Conservation (phyloP, 2,888 invertebrate species). For the Lasioglossum lativentre region DNA sequence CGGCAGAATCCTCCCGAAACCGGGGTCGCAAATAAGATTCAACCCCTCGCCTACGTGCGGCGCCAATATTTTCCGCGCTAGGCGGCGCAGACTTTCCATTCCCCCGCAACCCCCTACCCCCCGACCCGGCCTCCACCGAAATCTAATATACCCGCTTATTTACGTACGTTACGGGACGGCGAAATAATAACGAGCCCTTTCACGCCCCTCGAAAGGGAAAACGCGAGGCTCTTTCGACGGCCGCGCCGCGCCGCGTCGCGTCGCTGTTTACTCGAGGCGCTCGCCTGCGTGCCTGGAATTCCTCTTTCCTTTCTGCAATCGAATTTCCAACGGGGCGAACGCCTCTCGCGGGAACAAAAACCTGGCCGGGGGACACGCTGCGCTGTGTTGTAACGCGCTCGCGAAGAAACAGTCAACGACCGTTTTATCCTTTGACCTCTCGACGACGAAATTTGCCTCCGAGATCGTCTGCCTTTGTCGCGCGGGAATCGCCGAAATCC, state of each 20-base stretch:
- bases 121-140: slow-evolving; percentile 19
- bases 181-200: slow-evolving; percentile 71
- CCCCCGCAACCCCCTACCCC: background rate
- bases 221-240: slow-evolving; percentile 35
- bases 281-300: slow-evolving; percentile 70
- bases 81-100: background rate
- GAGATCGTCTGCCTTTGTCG: background rate
- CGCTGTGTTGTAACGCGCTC: background rate
- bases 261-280: slow-evolving; percentile 67
- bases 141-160: slow-evolving; percentile 61
- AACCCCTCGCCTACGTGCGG: slow-evolving; percentile 1
- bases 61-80: slow-evolving; percentile 20
- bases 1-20: slow-evolving; percentile 16
- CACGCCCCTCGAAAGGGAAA: slow-evolving; percentile 54
- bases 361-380: background rate
- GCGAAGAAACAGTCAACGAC: background rate
- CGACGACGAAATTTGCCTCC: background rate
- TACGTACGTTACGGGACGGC: slow-evolving; percentile 47
- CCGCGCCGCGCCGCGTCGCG: slow-evolving; percentile 30
- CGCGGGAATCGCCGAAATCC: background rate
- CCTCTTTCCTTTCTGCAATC: slow-evolving; percentile 49
- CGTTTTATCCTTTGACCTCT: background rate
- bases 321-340: slow-evolving; percentile 44
- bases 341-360: background rate
- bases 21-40: slow-evolving; percentile 29